These are phyloP conservation scores for Myiozetetes cayanensis DNA, from an alignment of 2,113 vertebrate species.

Conservation along the genomic window DNA sequence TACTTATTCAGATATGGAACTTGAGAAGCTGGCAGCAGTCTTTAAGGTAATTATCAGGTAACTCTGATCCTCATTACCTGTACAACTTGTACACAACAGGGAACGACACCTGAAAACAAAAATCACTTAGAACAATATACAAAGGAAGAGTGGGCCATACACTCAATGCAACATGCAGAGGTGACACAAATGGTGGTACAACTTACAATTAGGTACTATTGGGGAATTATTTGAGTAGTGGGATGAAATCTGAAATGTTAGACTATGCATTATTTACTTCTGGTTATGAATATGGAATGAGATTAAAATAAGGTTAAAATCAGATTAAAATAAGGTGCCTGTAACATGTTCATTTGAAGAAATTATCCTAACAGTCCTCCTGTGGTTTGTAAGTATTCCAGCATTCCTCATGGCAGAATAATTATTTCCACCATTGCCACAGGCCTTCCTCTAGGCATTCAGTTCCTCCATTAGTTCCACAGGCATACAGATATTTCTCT, in stretches of 20 bases:
- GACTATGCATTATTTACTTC: background rate
- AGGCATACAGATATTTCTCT: background rate
- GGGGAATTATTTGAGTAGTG: background rate
- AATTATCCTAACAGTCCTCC: background rate
- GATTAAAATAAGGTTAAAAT: background rate
- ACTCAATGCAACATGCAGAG: background rate
- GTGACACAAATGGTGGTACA: background rate
- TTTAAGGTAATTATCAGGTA: background rate
- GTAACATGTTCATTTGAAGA: background rate
- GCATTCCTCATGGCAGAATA: background rate
- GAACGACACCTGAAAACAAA: background rate
- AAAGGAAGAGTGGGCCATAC: rapidly evolving
- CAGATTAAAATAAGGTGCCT: background rate
- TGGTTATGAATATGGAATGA: background rate
- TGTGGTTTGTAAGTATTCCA: rapidly evolving
- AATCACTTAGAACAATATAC: background rate
- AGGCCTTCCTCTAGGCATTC: background rate
- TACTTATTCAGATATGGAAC: background rate
- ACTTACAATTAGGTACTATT: background rate
- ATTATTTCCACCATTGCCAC: background rate
- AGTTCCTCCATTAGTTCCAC: background rate
- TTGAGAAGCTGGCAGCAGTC: background rate
- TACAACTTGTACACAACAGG: background rate
- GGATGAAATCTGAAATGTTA: background rate
- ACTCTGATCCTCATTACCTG: background rate